Conservation (phyloP, 2,888 invertebrate genomes). For the Griposia aprilina region DNA sequence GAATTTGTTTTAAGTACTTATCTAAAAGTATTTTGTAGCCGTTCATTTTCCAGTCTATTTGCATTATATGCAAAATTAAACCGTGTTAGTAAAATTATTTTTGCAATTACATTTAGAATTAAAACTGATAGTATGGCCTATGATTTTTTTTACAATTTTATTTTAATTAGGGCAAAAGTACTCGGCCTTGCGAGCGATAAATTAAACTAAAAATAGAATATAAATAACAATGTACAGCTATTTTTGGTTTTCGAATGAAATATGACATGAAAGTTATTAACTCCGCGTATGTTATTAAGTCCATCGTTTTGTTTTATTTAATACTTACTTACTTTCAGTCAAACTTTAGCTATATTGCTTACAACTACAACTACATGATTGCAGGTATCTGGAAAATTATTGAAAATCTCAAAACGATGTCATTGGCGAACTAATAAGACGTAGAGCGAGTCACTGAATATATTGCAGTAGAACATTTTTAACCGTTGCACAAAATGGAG, state of each 20-base stretch:
- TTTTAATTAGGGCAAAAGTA: neutral
- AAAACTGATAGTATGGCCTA: neutral
- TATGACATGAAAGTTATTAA: neutral
- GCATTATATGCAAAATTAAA: neutral
- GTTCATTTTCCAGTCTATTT: neutral
- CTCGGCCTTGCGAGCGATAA: conserved; percentile 5
- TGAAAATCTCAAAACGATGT: neutral
- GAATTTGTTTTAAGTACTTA: neutral
- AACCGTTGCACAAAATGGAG: neutral
- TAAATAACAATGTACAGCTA: neutral
- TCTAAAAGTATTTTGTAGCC: neutral
- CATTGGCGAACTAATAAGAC: neutral
- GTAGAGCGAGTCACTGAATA: neutral
- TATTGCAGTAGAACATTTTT: neutral
- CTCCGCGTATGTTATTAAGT: neutral
- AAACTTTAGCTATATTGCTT: neutral
- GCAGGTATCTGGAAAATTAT: neutral
- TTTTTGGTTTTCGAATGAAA: conserved; percentile 29
- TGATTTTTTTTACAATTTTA: neutral
- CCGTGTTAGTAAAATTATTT: conserved; percentile 1
- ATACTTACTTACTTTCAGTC: neutral
- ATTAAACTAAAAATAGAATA: conserved; percentile 20
- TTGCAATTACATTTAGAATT: neutral
- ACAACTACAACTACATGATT: neutral
- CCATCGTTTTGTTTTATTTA: neutral